Evolutionary conservation across 2,113 vertebrate genomes (phyloP).

Genomic region (Sebastes schlegelii): DNA sequence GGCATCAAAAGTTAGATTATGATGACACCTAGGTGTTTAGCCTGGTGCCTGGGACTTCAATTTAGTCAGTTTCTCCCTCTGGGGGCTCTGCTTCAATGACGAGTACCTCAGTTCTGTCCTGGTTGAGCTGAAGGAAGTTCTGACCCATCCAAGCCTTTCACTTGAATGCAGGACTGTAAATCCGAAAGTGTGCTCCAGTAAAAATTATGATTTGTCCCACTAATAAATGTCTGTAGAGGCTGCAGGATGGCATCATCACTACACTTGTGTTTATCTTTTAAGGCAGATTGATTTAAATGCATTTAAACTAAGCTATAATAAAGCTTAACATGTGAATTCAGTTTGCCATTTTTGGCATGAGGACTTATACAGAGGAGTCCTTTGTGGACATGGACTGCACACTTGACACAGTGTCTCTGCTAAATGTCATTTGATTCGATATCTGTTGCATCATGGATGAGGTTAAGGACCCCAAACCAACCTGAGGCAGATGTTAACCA

Average conservation of each 20-base stretch:
- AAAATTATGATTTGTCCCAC: neutral
- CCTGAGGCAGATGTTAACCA: conserved; percentile 23
- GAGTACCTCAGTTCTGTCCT: too few species aligned
- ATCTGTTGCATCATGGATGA: conserved; percentile 1
- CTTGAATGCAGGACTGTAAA: neutral
- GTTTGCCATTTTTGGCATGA: neutral
- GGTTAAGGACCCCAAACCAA: conserved; percentile 28
- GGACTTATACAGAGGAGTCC: neutral
- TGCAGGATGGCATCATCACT: neutral
- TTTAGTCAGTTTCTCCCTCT: too few species aligned
- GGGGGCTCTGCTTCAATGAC: too few species aligned
- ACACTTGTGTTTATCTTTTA: neutral
- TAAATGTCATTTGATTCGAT: neutral
- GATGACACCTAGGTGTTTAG: too few species aligned
- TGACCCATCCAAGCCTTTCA: neutral
- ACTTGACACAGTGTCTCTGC: neutral
- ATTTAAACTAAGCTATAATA: neutral
- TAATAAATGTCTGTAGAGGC: neutral
- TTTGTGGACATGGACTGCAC: neutral
- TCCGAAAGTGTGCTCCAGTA: neutral
- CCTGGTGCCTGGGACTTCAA: too few species aligned
- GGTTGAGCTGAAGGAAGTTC: too few species aligned
- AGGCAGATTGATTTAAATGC: neutral
- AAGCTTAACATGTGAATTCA: neutral
- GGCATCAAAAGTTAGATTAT: too few species aligned